Percentiles rank a stretch among this genome's conserved stretches.
These are phyloP conservation scores for Empidonax alnorum DNA, from an alignment of 2,113 vertebrate genomes.

Conservation along the genomic window DNA sequence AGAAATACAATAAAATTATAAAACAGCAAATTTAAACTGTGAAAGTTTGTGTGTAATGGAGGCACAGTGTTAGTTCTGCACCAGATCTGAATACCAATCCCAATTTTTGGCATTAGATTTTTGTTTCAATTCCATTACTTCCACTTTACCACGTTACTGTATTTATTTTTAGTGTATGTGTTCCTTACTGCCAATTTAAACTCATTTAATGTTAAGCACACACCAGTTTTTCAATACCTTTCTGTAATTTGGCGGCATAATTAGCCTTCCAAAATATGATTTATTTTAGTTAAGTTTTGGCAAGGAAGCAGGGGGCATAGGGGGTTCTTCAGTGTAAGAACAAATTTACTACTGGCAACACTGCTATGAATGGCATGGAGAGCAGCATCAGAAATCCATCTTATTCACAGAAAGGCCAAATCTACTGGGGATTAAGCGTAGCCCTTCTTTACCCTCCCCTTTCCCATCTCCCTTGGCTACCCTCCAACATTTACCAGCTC, in stretches of 20 bases:
- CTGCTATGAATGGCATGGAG: not conserved
- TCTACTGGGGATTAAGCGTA: not conserved
- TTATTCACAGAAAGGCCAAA: conserved; percentile 37
- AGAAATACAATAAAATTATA: not conserved
- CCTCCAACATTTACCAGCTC: not conserved
- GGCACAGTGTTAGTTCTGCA: not conserved
- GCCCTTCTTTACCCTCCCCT: not conserved
- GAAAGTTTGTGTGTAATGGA: not conserved
- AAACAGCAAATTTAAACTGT: not conserved
- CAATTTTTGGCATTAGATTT: not conserved
- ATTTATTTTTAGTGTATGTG: not conserved
- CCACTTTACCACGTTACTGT: not conserved
- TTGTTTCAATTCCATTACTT: conserved; percentile 54
- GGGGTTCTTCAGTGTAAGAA: conserved; percentile 6
- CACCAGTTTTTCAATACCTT: conserved; percentile 57
- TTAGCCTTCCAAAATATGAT: conserved; percentile 64
- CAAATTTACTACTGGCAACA: conserved; percentile 39
- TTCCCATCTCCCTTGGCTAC: not conserved
- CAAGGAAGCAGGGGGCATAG: not conserved
- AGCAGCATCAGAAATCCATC: conserved; percentile 37
- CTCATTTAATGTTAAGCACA: conserved; percentile 46
- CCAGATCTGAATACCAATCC: not conserved
- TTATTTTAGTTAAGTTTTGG: conserved; percentile 62
- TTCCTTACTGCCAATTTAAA: conserved; percentile 48
- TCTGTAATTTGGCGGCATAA: conserved; percentile 53